Evolutionary conservation across 2,797 vertebrate species (phyloP).

Genomic region (Prionace glauca): DNA sequence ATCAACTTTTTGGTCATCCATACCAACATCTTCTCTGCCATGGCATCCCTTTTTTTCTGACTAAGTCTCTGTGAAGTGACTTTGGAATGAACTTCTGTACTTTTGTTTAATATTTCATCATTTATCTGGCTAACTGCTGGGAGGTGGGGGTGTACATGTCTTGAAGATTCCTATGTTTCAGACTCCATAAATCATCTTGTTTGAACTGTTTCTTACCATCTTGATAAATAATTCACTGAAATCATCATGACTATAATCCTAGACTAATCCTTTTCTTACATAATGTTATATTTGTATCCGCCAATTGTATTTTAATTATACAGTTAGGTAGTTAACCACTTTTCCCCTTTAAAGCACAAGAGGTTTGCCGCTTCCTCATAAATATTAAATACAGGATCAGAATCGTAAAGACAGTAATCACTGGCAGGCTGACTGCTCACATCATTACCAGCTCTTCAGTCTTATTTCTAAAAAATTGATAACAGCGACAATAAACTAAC

Average conservation of each 20-base stretch:
- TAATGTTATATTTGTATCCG: neutral
- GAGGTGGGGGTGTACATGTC: neutral
- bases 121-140: neutral
- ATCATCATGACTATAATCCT: neutral
- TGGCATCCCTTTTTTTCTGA: neutral
- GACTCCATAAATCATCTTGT: neutral
- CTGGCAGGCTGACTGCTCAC: neutral
- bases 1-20: neutral
- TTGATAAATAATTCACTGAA: neutral
- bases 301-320: neutral
- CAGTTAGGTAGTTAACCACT: neutral
- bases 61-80: neutral
- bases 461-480: neutral
- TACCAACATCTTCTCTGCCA: neutral
- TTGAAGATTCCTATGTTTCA: neutral
- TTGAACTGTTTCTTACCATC: neutral
- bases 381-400: neutral
- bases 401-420: neutral
- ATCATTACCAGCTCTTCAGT: neutral
- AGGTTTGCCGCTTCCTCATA: neutral
- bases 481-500: neutral
- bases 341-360: neutral
- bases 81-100: neutral
- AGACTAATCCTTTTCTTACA: neutral
- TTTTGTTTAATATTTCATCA: neutral